Conservation (phyloP, 37 sponge, comb jelly and placozoan genomes). For the Diacarnus erythraeanus region DNA sequence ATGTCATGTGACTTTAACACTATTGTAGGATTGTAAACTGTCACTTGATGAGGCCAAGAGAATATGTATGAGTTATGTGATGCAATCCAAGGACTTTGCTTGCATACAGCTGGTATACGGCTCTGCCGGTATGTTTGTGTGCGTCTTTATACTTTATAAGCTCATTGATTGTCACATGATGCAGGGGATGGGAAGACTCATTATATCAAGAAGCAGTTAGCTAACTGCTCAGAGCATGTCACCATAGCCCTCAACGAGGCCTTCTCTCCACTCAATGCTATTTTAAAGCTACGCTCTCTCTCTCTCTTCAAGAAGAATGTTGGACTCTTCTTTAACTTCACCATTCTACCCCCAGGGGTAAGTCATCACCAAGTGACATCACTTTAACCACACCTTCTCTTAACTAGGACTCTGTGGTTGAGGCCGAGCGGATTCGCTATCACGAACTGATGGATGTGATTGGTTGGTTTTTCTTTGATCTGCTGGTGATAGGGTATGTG, state of each 20-base stretch:
- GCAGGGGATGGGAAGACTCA: constrained; percentile 93
- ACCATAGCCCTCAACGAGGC: constrained; percentile 87
- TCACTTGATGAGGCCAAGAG: constrained; percentile 36
- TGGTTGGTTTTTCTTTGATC: constrained; percentile 90
- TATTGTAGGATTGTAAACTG: constrained; percentile 2
- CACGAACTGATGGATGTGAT: constrained; percentile 70
- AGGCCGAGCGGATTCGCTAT: constrained; percentile 45
- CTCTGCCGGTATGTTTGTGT: constrained; percentile 60
- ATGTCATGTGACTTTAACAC: neutral
- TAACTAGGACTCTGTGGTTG: constrained; percentile 44
- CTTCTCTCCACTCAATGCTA: constrained; percentile 70
- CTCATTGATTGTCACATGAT: neutral
- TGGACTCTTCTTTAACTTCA: constrained; percentile 89
- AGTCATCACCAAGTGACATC: neutral
- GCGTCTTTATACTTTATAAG: neutral
- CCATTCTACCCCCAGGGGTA: constrained; percentile 78
- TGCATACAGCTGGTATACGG: constrained; percentile 65
- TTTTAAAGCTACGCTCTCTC: constrained; percentile 66
- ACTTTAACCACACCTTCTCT: neutral
- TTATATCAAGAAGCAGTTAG: constrained; percentile 74
- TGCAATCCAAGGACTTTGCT: constrained; percentile 29
- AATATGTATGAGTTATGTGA: neutral
- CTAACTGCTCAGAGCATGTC: constrained; percentile 7
- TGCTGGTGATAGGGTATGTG: constrained; percentile 81
- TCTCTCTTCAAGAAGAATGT: constrained; percentile 30